Evolutionary conservation across 2,113 vertebrate species (phyloP).

Genomic region (Mastomys coucha): DNA sequence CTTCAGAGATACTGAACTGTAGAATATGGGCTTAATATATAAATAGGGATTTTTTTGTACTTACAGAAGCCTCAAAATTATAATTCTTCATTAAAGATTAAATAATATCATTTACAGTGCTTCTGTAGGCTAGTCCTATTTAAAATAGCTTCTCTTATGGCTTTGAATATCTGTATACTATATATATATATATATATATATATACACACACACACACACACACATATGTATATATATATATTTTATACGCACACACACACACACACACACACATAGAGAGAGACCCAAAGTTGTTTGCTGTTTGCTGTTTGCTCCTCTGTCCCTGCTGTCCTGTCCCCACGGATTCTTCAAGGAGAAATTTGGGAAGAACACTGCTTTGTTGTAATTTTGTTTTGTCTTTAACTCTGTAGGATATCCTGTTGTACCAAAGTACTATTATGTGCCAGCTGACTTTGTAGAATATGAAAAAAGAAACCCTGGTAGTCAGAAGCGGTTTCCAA

Average conservation of each 20-base stretch:
- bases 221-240: not conserved
- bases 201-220: not conserved
- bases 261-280: not conserved
- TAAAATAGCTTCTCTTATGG: not conserved
- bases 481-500: conserved; percentile 97
- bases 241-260: not conserved
- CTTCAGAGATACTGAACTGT: not conserved
- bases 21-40: conserved; percentile 32
- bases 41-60: conserved; percentile 52
- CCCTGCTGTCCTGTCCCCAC: not conserved
- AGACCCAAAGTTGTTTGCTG: not conserved
- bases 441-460: conserved; percentile 97
- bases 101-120: not conserved
- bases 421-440: conserved; percentile 96
- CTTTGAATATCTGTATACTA: conserved; percentile 3
- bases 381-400: conserved; percentile 50
- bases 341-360: not conserved
- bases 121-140: conserved; percentile 6
- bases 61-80: not conserved
- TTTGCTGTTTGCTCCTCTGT: not conserved
- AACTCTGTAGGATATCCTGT: conserved; percentile 90
- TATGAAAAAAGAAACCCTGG: conserved; percentile 93
- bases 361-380: not conserved
- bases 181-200: not conserved
- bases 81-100: conserved; percentile 50